Percentiles rank a stretch among this genome's conserved stretches.
phyloP scores from a whole-genome alignment of 2,113 vertebrate genomes.

The Catharus bicknelli region DNA sequence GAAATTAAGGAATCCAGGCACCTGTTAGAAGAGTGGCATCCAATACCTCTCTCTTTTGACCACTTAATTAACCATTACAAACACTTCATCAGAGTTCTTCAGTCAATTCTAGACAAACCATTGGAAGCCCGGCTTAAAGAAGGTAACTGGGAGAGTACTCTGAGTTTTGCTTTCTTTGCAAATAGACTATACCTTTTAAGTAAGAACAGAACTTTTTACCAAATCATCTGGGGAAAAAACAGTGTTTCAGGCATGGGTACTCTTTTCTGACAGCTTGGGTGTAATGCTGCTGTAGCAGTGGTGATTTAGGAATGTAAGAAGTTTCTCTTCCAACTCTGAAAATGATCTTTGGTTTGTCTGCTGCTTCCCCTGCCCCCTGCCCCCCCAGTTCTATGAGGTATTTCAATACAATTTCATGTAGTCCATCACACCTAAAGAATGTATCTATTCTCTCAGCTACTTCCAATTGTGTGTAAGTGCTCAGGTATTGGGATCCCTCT shows the following conservation, averaged over 20 bases:
- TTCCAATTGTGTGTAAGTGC: neutral
- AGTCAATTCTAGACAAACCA: constrained; percentile 56
- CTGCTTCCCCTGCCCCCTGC: neutral
- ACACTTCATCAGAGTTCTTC: constrained; percentile 35
- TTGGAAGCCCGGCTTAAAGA: constrained; percentile 63
- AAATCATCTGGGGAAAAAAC: neutral
- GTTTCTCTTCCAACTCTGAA: neutral
- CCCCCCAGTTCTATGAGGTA: neutral
- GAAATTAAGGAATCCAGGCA: constrained; percentile 44
- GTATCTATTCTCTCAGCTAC: neutral
- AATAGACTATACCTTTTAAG: neutral
- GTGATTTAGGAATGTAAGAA: neutral
- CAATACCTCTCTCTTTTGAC: constrained; percentile 63
- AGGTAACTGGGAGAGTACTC: constrained; percentile 23
- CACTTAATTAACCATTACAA: constrained; percentile 65
- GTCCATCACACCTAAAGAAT: neutral
- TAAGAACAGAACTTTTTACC: neutral
- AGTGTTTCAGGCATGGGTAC: neutral
- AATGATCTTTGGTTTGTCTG: neutral
- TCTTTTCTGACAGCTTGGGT: neutral
- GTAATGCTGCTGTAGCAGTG: neutral
- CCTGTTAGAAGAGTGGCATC: constrained; percentile 60
- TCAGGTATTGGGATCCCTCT: neutral
- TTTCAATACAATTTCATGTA: neutral
- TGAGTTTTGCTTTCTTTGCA: neutral